phyloP scores from a whole-genome alignment of 2,113 vertebrate species.

The Hippoglossus stenolepis region DNA sequence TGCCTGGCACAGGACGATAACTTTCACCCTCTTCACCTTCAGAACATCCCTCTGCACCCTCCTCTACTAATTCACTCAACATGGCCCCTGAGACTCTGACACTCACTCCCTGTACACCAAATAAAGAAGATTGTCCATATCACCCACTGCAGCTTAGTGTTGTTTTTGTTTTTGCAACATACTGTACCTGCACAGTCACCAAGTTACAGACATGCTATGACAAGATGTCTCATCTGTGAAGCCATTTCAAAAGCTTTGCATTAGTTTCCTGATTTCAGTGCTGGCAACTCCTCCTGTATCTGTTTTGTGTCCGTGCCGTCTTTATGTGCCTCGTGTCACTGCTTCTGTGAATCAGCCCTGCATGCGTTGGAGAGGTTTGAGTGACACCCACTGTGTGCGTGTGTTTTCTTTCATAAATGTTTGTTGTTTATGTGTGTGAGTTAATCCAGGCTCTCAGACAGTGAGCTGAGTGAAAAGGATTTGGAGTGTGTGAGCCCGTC shows the following conservation, averaged over 20 bases:
- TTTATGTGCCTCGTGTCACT: neutral
- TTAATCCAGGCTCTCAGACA: slow-evolving; percentile 69
- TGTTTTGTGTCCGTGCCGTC: slow-evolving; percentile 4
- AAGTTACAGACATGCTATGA: slow-evolving; percentile 44
- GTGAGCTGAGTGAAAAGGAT: slow-evolving; percentile 47
- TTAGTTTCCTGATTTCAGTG: slow-evolving; percentile 22
- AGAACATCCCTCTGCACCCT: slow-evolving; percentile 38
- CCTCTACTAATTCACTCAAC: slow-evolving; percentile 43
- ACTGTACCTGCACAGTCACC: slow-evolving; percentile 10
- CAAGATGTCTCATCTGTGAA: slow-evolving; percentile 43
- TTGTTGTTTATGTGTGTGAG: slow-evolving; percentile 43
- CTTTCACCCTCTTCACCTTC: slow-evolving; percentile 62
- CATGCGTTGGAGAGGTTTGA: slow-evolving; percentile 6
- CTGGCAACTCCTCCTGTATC: slow-evolving; percentile 7
- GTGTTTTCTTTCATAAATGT: slow-evolving; percentile 25
- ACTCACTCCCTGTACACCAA: slow-evolving; percentile 7
- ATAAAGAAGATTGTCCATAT: slow-evolving; percentile 15
- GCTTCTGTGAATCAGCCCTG: slow-evolving; percentile 23
- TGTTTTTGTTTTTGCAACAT: slow-evolving; percentile 19
- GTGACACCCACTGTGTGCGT: slow-evolving; percentile 20
- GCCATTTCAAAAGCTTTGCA: slow-evolving; percentile 27
- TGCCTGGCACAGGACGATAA: slow-evolving; percentile 28
- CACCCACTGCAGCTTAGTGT: slow-evolving; percentile 32
- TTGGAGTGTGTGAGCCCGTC: slow-evolving; percentile 34
- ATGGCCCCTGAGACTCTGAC: slow-evolving; percentile 29